Base-by-base conservation (phyloP, 2,113 vertebrate genomes). In the Suncus etruscus region DNA sequence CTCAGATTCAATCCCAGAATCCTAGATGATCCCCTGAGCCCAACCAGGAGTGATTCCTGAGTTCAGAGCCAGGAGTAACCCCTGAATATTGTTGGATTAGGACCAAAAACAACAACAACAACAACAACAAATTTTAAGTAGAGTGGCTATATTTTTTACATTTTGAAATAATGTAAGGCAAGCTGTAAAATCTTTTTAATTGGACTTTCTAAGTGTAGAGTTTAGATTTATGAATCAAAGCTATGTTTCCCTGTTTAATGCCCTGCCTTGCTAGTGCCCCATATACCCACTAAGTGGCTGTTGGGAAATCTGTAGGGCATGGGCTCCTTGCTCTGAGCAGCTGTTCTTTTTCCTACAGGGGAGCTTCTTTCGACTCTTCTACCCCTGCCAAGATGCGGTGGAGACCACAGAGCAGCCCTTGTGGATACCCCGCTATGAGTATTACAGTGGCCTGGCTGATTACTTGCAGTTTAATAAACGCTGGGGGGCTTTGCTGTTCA, bases 321-420 rank as follows among this genome's bases (percentile, higher is more conserved):
- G 24, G 48, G 32, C 68, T 65, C 50, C 87, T 72, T 72, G 83
- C 39, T 70, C 89, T 51, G 39, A 94, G 86, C 47, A 75, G 58
- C 89, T 86, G n/a, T 90, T 48, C 83, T 66, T 66, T 81, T 85
- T 54, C 88, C 47, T 68, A 51, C 94, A 98, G 98, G 98, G 98
- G 20, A 97, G 97, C 73, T 97, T 98, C 94, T 95, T 98, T 25
- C 97, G 98, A 14, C 97, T 98, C 8, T 98, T 97, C 94, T 98
- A 98, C 94, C 98, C 98, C 25, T 97, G 97, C 79, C 95, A 92
- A 89, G 18, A 91, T 84, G 20, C 95, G 0, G 76, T 8, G 22
- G 76, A 68, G 0, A 93, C 86, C 12, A 5, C 11, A 0, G 18
- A 96, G 76, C 86, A 58, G 74, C 97, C 98, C 1, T 92, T 94